Percentiles rank a stretch among this genome's conserved stretches.
Conservation (phyloP, 2,113 vertebrate genomes). For the Maccullochella peelii region DNA sequence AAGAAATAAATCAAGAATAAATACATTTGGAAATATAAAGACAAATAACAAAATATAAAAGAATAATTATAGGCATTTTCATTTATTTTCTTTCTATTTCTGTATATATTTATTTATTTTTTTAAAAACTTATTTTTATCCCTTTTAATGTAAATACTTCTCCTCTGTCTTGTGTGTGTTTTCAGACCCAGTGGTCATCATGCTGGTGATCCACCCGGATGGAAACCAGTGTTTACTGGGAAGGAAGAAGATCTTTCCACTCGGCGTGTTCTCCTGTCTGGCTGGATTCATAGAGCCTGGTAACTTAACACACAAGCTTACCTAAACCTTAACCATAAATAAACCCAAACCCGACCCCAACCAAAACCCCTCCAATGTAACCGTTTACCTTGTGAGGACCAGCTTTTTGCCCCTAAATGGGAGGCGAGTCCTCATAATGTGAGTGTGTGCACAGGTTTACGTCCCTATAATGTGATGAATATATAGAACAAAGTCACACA, state of each 20-base stretch:
- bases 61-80: too few species aligned
- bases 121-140: too few species aligned
- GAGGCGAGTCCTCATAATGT: too few species aligned
- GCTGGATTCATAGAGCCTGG: constrained; percentile 97
- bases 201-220: constrained; percentile 96
- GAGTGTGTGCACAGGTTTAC: background rate
- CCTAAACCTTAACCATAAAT: too few species aligned
- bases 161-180: background rate
- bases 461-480: background rate
- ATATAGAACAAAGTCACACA: background rate
- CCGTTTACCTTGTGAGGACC: background rate
- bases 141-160: too few species aligned
- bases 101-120: too few species aligned
- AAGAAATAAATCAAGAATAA: too few species aligned
- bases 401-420: too few species aligned
- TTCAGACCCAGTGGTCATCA: constrained; percentile 97
- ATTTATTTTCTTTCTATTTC: too few species aligned
- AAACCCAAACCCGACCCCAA: too few species aligned
- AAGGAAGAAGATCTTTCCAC: constrained; percentile 91
- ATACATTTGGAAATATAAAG: too few species aligned
- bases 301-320: constrained; percentile 56
- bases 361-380: background rate
- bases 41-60: too few species aligned
- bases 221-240: constrained; percentile 94
- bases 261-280: constrained; percentile 93